phyloP scores from a whole-genome alignment of 2,113 vertebrate genomes.

The Callocephalon fimbriatum region DNA sequence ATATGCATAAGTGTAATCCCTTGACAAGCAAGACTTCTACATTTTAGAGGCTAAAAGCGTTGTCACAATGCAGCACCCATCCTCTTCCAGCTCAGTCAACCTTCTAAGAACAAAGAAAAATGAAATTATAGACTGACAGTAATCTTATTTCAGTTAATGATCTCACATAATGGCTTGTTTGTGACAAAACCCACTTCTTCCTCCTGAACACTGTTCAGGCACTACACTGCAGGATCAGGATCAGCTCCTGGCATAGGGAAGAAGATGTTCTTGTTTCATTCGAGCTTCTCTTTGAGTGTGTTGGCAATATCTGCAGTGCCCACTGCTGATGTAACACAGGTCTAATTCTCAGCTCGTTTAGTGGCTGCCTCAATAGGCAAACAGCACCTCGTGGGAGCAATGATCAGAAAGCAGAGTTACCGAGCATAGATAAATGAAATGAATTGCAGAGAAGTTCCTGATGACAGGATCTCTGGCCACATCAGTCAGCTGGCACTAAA shows the following conservation, averaged over 20 bases:
- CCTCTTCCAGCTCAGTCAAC: not conserved
- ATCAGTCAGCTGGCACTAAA: conserved; percentile 34
- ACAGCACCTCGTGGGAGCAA: conserved; percentile 67
- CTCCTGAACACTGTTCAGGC: not conserved
- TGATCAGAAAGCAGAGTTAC: conserved; percentile 68
- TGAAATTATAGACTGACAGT: not conserved
- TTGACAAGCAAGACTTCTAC: not conserved
- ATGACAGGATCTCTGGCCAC: conserved; percentile 18
- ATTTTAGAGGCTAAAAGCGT: not conserved
- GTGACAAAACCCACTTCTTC: not conserved
- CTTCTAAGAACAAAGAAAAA: not conserved
- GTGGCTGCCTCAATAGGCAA: conserved; percentile 54
- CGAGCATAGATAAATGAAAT: conserved; percentile 47
- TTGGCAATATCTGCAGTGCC: conserved; percentile 48
- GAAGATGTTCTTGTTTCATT: conserved; percentile 45
- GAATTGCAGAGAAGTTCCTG: conserved; percentile 29
- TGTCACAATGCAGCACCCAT: not conserved
- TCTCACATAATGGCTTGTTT: not conserved
- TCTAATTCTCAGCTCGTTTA: conserved; percentile 73
- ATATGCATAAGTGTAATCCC: fast-evolving
- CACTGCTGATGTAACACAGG: conserved; percentile 62
- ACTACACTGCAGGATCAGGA: not conserved
- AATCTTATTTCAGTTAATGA: conserved; percentile 8
- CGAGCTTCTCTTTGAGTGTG: conserved; percentile 68
- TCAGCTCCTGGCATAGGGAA: conserved; percentile 22